A percentile compares a stretch with the other conserved stretches of the same genome.
phyloP scores from a whole-genome alignment of 2,888 invertebrate genomes.

The Malthinus seriepunctatus region DNA sequence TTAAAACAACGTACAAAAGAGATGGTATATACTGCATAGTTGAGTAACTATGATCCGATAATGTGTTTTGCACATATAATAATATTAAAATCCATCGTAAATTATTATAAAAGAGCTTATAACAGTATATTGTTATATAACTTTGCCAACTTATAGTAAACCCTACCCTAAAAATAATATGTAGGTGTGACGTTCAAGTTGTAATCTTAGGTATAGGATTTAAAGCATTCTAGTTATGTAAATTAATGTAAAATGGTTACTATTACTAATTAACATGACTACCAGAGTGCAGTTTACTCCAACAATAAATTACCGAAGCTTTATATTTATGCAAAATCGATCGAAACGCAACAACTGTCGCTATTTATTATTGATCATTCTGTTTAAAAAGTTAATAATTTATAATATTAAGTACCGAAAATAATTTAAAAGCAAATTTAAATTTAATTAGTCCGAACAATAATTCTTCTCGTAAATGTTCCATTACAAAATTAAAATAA shows the following conservation, averaged over 20 bases:
- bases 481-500: neutral
- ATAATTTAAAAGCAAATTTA: too few species aligned
- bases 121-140: conserved; percentile 7
- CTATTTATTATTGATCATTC: too few species aligned
- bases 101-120: conserved; percentile 23
- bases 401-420: too few species aligned
- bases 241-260: too few species aligned
- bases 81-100: conserved; percentile 18
- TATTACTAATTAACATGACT: too few species aligned
- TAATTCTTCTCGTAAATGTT: neutral
- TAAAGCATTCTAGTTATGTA: too few species aligned
- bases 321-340: too few species aligned
- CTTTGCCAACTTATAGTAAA: neutral
- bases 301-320: too few species aligned
- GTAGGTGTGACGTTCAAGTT: conserved; percentile 2
- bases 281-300: too few species aligned
- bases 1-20: neutral
- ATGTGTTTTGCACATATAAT: conserved; percentile 25
- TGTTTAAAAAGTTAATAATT: too few species aligned
- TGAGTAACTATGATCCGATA: conserved; percentile 26
- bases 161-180: neutral
- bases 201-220: neutral
- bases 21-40: neutral
- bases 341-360: too few species aligned
- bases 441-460: too few species aligned